Base-by-base conservation (phyloP, 2,888 invertebrate species). In the Polydrusus cervinus region DNA sequence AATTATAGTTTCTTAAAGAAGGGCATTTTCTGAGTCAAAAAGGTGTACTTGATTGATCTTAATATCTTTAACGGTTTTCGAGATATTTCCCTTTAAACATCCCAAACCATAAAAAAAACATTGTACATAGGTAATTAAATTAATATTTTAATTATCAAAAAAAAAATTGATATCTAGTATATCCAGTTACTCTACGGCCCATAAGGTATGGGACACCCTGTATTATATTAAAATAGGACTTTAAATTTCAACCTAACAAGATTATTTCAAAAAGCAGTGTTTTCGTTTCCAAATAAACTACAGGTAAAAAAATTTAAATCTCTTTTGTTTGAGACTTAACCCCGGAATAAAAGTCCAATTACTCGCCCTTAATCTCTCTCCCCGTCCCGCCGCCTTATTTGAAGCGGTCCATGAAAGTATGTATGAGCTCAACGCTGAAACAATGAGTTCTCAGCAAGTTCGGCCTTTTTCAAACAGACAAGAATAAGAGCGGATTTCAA, bases 401-500 rank as follows among this genome's bases (percentile, higher is more conserved):
- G 3, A 25, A 25, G 9, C 43, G 10, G 47, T 49, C 75, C 86
- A 87, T 87, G 87, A 87, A 82, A 87, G 86, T 87, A 87, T 87
- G 87, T 86, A 87, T 87, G 87, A 87, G 86, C 82, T 78, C 83
- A 84, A 62, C 62, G 72, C 84, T 85, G 85, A 87, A 87, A 87
- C 87, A 87, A 87, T 87, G 87, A 86, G 85, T 83, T 83, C 83
- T 80, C 71, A 40, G 45, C 65, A 57, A 62, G 70, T 66, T 73
- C 73, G 73, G 73, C 74, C 77, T 78, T 78, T 75, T 78, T 78
- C 78, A 84, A 83, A 85, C 84, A 84, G 83, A 85, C 84, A 85
- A 85, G 85, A 87, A 87, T 87, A 87, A 87, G 87, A 87, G 87
- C 86, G 87, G 87, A 87, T 87, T 87, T 87, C 87, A 87, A 87